Conservation (phyloP, 2,888 invertebrate genomes). For the Harpalus rubripes region DNA sequence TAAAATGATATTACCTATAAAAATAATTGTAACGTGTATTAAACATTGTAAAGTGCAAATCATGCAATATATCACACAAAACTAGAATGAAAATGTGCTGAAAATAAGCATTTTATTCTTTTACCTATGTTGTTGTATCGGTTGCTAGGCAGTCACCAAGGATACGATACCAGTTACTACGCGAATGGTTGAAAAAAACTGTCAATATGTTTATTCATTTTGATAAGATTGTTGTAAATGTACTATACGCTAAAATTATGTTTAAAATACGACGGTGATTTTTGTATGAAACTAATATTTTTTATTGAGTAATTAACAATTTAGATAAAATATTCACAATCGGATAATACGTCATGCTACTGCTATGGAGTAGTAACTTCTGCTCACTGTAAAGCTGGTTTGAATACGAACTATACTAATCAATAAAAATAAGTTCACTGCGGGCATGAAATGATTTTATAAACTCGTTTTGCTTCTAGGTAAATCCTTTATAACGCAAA, state of each 20-base stretch:
- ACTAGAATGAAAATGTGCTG: slow-evolving; percentile 61
- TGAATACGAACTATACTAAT: slow-evolving; percentile 66
- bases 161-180: slow-evolving; percentile 76
- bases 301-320: slow-evolving; percentile 43
- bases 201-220: slow-evolving; percentile 62
- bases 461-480: not conserved
- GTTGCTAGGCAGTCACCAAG: slow-evolving; percentile 78
- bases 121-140: slow-evolving; percentile 78
- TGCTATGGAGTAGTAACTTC: slow-evolving; percentile 47
- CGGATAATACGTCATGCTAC: slow-evolving; percentile 64
- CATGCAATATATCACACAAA: slow-evolving; percentile 63
- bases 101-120: slow-evolving; percentile 68
- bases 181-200: slow-evolving; percentile 68
- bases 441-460: slow-evolving; percentile 25
- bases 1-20: slow-evolving; percentile 52
- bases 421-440: slow-evolving; percentile 63
- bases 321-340: slow-evolving; percentile 50
- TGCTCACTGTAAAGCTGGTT: slow-evolving; percentile 60
- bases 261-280: slow-evolving; percentile 13
- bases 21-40: slow-evolving; percentile 68
- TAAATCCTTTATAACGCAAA: not conserved
- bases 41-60: slow-evolving; percentile 68
- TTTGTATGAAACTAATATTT: slow-evolving; percentile 42
- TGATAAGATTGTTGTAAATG: slow-evolving; percentile 28
- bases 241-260: slow-evolving; percentile 23